phyloP scores from a whole-genome alignment of 1,140 invertebrate genomes.

The Portunus trituberculatus region DNA sequence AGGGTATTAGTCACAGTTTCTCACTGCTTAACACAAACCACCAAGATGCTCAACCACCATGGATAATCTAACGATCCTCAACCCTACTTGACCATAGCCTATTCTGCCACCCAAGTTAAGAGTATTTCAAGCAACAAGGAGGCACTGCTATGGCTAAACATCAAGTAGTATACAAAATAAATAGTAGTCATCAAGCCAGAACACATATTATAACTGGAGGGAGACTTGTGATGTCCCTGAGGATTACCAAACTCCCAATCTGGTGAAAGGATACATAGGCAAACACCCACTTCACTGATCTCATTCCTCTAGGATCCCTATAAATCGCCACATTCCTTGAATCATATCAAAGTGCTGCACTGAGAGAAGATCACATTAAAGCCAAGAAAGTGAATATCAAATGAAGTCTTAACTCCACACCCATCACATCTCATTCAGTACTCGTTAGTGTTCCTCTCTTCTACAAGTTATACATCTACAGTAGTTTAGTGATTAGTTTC shows the following conservation, averaged over 20 bases:
- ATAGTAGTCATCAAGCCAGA: not conserved
- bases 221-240: not conserved
- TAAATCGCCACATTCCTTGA: too few relatives aligned
- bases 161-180: constrained; percentile 24
- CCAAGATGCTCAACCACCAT: not conserved
- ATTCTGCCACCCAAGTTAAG: not conserved
- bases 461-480: not conserved
- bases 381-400: not conserved
- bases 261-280: not conserved
- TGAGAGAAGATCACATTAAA: too few relatives aligned
- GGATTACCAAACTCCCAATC: not conserved
- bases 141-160: not conserved
- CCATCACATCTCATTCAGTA: not conserved
- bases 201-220: not conserved
- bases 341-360: too few relatives aligned
- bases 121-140: not conserved
- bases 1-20: not conserved
- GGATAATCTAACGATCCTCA: not conserved
- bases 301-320: too few relatives aligned
- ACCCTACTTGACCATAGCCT: not conserved
- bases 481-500: not conserved
- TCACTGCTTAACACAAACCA: not conserved
- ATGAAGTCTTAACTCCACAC: not conserved
- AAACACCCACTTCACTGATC: too few relatives aligned
- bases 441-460: not conserved